Percentiles rank a stretch among this genome's conserved stretches.
Conservation (phyloP, 2,113 vertebrate species). For the Caranx ignobilis region DNA sequence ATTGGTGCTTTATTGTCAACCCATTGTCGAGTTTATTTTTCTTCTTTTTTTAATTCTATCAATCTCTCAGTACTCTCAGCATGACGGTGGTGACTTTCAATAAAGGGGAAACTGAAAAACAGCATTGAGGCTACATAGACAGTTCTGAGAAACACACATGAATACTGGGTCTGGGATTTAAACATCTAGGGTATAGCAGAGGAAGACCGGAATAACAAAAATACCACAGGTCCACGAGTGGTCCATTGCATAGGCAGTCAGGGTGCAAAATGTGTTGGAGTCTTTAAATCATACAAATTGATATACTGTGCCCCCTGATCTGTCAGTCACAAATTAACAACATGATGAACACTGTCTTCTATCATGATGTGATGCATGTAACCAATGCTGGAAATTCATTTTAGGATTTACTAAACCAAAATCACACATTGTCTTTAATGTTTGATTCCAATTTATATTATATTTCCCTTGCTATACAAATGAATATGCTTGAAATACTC, state of each 20-base stretch:
- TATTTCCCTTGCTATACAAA: neutral
- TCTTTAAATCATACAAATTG: too few relatives aligned
- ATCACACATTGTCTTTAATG: neutral
- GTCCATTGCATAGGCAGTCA: too few relatives aligned
- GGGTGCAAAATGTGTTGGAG: too few relatives aligned
- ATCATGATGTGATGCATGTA: too few relatives aligned
- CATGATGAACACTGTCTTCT: too few relatives aligned
- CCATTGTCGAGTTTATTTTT: slow-evolving; percentile 12
- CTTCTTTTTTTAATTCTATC: neutral
- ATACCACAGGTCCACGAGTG: neutral
- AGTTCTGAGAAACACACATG: neutral
- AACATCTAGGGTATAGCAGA: neutral
- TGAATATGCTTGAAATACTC: neutral
- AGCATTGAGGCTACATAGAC: neutral
- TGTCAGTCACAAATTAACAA: too few relatives aligned
- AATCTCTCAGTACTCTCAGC: neutral
- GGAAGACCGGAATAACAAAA: neutral
- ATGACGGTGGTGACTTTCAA: neutral
- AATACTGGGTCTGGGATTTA: neutral
- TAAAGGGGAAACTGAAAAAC: neutral
- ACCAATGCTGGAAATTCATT: neutral
- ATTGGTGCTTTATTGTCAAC: slow-evolving; percentile 23
- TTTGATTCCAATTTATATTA: too few relatives aligned
- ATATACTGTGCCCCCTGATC: too few relatives aligned
- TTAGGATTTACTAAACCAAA: neutral